Evolutionary conservation across 1,140 invertebrate species (phyloP).

Genomic region (Ips typographus): DNA sequence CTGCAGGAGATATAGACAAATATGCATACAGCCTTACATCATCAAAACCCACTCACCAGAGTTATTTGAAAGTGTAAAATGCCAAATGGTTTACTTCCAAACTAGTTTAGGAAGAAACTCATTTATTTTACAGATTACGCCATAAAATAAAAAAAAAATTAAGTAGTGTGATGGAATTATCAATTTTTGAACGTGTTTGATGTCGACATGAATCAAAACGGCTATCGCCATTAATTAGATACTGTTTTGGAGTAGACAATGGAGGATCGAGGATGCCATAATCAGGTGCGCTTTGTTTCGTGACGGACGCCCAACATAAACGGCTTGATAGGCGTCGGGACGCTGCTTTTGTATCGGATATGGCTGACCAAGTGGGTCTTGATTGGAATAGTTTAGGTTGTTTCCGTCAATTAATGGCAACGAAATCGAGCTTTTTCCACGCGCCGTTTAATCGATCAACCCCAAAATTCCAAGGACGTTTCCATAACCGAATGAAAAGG

Average conservation of each 20-base stretch:
- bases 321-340: constrained; percentile 17
- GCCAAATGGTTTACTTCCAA: too few species aligned
- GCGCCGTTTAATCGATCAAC: background rate
- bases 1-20: too few species aligned
- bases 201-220: constrained; percentile 34
- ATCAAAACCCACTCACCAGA: too few species aligned
- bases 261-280: constrained; percentile 29
- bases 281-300: constrained; percentile 36
- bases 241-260: constrained; percentile 36
- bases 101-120: too few species aligned
- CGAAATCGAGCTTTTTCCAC: background rate
- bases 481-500: constrained; percentile 35
- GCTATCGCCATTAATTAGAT: constrained; percentile 34
- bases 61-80: too few species aligned
- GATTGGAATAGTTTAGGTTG: constrained; percentile 5
- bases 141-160: background rate
- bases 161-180: background rate
- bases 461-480: constrained; percentile 17
- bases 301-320: constrained; percentile 30
- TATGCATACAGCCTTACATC: too few species aligned
- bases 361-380: constrained; percentile 7
- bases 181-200: constrained; percentile 17
- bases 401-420: background rate
- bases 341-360: constrained; percentile 16
- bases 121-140: too few species aligned